phyloP scores from a whole-genome alignment of 64 coral and sea anemone genomes.

The Montipora cactus region DNA sequence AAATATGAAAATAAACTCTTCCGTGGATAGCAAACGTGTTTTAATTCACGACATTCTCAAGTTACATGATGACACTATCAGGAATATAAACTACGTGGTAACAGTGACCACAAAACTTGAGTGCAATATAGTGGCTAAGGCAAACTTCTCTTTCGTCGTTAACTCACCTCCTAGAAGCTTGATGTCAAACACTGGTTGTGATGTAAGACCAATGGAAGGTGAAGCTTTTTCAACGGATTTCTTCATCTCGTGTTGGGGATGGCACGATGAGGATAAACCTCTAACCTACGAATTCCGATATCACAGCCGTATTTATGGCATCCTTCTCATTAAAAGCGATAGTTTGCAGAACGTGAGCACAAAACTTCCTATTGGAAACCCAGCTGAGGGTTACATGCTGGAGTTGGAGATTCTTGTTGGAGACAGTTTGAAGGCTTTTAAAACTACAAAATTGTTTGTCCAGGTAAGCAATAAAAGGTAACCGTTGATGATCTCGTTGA shows the following conservation, averaged over 20 bases:
- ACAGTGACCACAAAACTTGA: not conserved
- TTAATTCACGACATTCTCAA: not conserved
- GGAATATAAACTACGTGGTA: not conserved
- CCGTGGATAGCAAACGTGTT: not conserved
- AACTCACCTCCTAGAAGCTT: slow-evolving; percentile 20
- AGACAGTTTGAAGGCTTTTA: slow-evolving; percentile 17
- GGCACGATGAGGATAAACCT: slow-evolving; percentile 24
- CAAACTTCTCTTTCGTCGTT: slow-evolving; percentile 13
- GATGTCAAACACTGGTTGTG: not conserved
- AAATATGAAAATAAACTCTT: not conserved
- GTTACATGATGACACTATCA: not conserved
- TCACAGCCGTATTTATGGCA: not conserved
- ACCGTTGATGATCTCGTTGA: not conserved
- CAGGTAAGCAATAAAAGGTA: not conserved
- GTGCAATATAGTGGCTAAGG: not conserved
- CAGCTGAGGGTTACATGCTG: not conserved
- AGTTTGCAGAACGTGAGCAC: not conserved
- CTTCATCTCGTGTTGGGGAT: slow-evolving; percentile 5
- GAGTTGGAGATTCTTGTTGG: not conserved
- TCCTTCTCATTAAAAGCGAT: slow-evolving; percentile 16
- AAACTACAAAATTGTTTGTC: not conserved
- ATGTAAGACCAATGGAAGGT: slow-evolving; percentile 11
- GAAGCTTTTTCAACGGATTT: slow-evolving; percentile 28
- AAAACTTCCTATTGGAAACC: slow-evolving; percentile 36
- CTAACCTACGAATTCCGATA: slow-evolving; percentile 25